Percentiles rank a stretch among this genome's conserved stretches.
These are phyloP conservation scores for Scophthalmus maximus DNA, from an alignment of 2,113 vertebrate species.

Conservation along the genomic window DNA sequence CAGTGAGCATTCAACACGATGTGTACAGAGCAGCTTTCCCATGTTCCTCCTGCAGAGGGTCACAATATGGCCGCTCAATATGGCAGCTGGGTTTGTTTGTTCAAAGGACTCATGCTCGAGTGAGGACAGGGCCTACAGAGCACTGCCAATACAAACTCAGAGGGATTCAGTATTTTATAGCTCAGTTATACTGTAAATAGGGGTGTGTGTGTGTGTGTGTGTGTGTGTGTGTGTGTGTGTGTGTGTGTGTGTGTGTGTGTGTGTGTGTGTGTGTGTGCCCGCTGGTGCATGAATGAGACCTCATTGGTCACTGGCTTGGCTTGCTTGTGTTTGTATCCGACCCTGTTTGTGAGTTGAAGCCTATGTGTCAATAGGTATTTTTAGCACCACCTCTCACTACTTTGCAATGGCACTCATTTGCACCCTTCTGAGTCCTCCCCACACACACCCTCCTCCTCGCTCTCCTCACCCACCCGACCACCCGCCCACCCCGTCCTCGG, in stretches of 20 bases:
- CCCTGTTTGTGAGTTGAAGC: constrained; percentile 74
- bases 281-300: constrained; percentile 61
- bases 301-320: constrained; percentile 43
- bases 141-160: constrained; percentile 27
- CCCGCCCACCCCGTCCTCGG: constrained; percentile 24
- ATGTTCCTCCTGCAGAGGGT: constrained; percentile 49
- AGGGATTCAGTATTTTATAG: not conserved
- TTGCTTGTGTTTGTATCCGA: constrained; percentile 71
- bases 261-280: constrained; percentile 17
- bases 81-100: constrained; percentile 67
- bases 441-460: constrained; percentile 21
- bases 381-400: constrained; percentile 83
- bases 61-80: constrained; percentile 60
- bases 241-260: constrained; percentile 2
- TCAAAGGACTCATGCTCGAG: constrained; percentile 41
- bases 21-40: constrained; percentile 52
- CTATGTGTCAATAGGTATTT: constrained; percentile 85
- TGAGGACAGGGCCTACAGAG: constrained; percentile 36
- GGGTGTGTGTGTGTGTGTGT: not conserved
- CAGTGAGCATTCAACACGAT: constrained; percentile 38
- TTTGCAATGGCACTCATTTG: constrained; percentile 83
- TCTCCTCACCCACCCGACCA: constrained; percentile 13
- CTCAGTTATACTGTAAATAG: constrained; percentile 1
- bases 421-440: constrained; percentile 58
- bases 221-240: not conserved